phyloP scores from a whole-genome alignment of 2,113 vertebrate genomes.

The Pimephales promelas region DNA sequence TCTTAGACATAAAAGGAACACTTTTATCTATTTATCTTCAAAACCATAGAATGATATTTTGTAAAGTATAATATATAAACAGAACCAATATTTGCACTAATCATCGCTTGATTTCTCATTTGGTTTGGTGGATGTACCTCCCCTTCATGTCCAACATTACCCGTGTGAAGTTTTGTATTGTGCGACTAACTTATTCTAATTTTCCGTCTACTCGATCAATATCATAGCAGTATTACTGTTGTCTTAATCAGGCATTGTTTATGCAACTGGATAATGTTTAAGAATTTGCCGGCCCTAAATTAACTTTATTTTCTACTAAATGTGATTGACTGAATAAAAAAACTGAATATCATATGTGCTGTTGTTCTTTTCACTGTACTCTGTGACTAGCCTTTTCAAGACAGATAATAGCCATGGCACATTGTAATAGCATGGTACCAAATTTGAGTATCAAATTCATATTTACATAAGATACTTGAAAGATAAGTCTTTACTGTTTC shows the following conservation, averaged over 20 bases:
- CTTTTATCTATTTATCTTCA: conserved; percentile 68
- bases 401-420: background rate
- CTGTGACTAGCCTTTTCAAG: background rate
- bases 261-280: conserved; percentile 26
- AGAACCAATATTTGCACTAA: conserved; percentile 69
- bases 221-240: conserved; percentile 28
- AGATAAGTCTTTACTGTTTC: no score
- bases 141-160: conserved; percentile 5
- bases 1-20: conserved; percentile 63
- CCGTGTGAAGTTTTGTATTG: conserved; percentile 31
- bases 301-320: conserved; percentile 56
- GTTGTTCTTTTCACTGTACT: background rate
- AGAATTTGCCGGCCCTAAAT: conserved; percentile 40
- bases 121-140: background rate
- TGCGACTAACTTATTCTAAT: conserved; percentile 2
- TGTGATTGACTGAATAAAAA: conserved; percentile 50
- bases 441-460: background rate
- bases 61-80: conserved; percentile 66
- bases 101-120: conserved; percentile 61
- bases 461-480: background rate
- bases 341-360: background rate
- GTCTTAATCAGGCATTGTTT: conserved; percentile 39
- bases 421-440: background rate
- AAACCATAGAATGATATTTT: conserved; percentile 52
- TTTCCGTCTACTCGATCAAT: conserved; percentile 13